A percentile compares a stretch with the other conserved stretches of the same genome.
Conservation (phyloP, 2,797 vertebrate species). For the Decapterus maruadsi region DNA sequence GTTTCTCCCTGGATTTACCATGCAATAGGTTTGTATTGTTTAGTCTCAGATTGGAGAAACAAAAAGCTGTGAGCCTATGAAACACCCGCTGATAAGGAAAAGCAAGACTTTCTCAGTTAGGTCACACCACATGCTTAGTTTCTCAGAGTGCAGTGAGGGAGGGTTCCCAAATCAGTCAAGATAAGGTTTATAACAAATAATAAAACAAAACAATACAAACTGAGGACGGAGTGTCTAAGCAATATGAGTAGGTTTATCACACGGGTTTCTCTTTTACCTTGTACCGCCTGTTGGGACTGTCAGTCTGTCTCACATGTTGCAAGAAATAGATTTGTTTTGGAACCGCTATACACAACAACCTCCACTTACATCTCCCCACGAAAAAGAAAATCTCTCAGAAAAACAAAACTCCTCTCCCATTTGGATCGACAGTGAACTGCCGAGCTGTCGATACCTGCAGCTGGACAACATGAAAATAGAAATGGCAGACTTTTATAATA, state of each 20-base stretch:
- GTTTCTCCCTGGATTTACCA: constrained; percentile 12
- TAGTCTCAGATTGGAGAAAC: constrained; percentile 42
- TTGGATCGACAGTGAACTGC: background rate
- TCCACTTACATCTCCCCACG: constrained; percentile 22
- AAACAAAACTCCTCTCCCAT: background rate
- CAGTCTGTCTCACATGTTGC: constrained; percentile 9
- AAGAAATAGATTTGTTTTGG: constrained; percentile 12
- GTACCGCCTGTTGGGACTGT: constrained; percentile 17
- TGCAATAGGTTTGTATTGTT: constrained; percentile 13
- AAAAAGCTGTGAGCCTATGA: constrained; percentile 42
- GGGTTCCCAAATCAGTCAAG: constrained; percentile 45
- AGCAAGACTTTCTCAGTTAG: constrained; percentile 40
- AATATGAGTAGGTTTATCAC: constrained; percentile 8
- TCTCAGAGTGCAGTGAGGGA: constrained; percentile 21
- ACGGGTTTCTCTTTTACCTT: constrained; percentile 24
- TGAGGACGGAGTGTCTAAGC: constrained; percentile 14
- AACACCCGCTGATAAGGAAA: constrained; percentile 38
- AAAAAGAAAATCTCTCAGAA: constrained; percentile 2
- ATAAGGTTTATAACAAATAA: constrained; percentile 38
- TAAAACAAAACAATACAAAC: constrained; percentile 31
- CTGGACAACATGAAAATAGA: background rate
- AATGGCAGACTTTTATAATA: constrained; percentile 26
- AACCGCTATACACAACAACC: constrained; percentile 10
- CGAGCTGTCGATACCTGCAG: constrained; percentile 19
- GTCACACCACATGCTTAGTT: constrained; percentile 33